Percentiles rank a stretch among this genome's conserved stretches.
Evolutionary conservation across 2,888 invertebrate species (phyloP).

Genomic region (Pogonocherus hispidulus): DNA sequence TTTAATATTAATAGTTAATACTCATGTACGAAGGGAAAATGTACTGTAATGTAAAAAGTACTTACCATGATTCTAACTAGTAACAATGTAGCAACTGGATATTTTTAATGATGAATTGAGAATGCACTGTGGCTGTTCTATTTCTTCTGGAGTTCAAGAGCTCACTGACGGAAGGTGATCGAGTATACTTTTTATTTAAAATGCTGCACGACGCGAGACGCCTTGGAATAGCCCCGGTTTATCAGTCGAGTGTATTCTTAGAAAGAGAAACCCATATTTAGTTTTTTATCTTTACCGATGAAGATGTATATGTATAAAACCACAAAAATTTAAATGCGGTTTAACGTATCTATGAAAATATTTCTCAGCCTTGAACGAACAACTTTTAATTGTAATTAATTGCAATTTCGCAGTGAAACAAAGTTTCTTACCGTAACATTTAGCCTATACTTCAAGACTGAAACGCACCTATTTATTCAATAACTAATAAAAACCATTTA

Average conservation of each 20-base stretch:
- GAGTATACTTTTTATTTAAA: constrained; percentile 1
- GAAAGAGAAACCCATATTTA: constrained; percentile 15
- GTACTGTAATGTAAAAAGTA: not conserved
- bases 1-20: no score
- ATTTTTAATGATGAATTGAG: not conserved
- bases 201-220: constrained; percentile 1
- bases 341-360: constrained; percentile 1
- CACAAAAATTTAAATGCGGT: constrained; percentile 20
- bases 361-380: constrained; percentile 10
- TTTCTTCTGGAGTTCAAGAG: not conserved
- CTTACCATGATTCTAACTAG: constrained; percentile 1
- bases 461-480: not conserved
- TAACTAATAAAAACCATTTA: not conserved
- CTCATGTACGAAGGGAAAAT: no score
- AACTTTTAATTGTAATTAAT: constrained; percentile 6
- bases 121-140: not conserved
- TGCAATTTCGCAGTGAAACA: constrained; percentile 8
- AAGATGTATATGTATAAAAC: constrained; percentile 25
- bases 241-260: not conserved
- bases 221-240: not conserved
- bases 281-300: constrained; percentile 1
- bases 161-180: not conserved
- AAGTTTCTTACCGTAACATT: not conserved
- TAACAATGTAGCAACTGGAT: not conserved
- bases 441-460: not conserved